Conservation (phyloP, 1,140 invertebrate genomes). For the Drosophila ohnishii region DNA sequence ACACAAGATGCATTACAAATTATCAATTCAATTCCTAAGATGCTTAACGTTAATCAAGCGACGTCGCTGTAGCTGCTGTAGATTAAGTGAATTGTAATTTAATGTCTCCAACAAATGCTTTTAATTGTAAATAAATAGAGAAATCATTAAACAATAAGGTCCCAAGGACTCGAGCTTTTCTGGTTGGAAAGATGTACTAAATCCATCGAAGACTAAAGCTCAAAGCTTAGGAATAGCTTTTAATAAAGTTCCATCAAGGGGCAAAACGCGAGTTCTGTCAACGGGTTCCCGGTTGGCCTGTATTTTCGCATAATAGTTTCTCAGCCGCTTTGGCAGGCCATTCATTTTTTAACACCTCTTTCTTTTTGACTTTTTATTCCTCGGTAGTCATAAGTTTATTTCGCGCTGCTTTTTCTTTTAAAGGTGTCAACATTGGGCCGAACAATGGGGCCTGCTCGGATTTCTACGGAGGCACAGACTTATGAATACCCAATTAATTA, state of each 20-base stretch:
- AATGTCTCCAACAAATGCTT: slow-evolving; percentile 73
- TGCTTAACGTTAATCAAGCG: slow-evolving; percentile 62
- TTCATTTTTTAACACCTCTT: slow-evolving; percentile 43
- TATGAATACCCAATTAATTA: slow-evolving; percentile 79
- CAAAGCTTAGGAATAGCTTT: slow-evolving; percentile 16
- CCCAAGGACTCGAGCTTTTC: background rate
- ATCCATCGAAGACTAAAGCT: background rate
- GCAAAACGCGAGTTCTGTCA: background rate
- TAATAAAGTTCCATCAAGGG: background rate
- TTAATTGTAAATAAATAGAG: slow-evolving; percentile 78
- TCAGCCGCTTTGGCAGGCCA: slow-evolving; percentile 21
- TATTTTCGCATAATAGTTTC: slow-evolving; percentile 13
- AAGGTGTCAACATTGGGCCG: slow-evolving; percentile 68
- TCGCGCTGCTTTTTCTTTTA: slow-evolving; percentile 65
- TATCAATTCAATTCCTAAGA: slow-evolving; percentile 71
- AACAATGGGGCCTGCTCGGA: slow-evolving; percentile 59
- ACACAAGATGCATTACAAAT: slow-evolving; percentile 41
- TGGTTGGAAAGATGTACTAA: background rate
- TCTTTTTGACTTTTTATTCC: slow-evolving; percentile 14
- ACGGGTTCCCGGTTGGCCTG: background rate
- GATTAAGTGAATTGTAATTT: slow-evolving; percentile 65
- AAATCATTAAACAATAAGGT: slow-evolving; percentile 23
- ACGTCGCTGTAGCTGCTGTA: slow-evolving; percentile 51
- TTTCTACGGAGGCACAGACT: slow-evolving; percentile 55
- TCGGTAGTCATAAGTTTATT: slow-evolving; percentile 38